Percentiles rank a stretch among this genome's conserved stretches.
These are phyloP conservation scores for Ormyrus pomaceus DNA, from an alignment of 2,888 invertebrate genomes.

Conservation along the genomic window DNA sequence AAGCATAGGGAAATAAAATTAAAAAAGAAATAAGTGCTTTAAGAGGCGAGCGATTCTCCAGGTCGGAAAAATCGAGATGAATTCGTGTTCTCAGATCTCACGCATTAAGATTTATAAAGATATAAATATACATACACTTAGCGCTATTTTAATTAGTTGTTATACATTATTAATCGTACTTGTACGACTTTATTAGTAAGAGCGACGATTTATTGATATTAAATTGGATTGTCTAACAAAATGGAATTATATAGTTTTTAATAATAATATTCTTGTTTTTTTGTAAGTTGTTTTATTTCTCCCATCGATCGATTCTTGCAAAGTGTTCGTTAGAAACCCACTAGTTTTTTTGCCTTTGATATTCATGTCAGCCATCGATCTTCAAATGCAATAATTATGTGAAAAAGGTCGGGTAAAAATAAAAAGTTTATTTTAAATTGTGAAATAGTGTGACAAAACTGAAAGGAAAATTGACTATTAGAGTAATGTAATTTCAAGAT, in stretches of 20 bases:
- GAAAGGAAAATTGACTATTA: slow-evolving; percentile 28
- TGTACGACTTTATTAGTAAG: slow-evolving; percentile 65
- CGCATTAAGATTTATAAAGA: slow-evolving; percentile 63
- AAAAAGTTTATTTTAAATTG: slow-evolving; percentile 23
- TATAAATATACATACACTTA: slow-evolving; percentile 61
- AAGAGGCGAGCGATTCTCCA: slow-evolving; percentile 62
- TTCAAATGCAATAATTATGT: slow-evolving; percentile 53
- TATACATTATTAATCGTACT: slow-evolving; percentile 66
- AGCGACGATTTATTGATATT: slow-evolving; percentile 62
- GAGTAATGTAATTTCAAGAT: slow-evolving; percentile 31
- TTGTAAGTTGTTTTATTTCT: slow-evolving; percentile 55
- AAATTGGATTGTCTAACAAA: slow-evolving; percentile 66
- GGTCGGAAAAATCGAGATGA: slow-evolving; percentile 66
- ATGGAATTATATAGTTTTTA: slow-evolving; percentile 67
- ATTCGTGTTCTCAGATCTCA: slow-evolving; percentile 73
- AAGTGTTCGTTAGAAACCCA: background rate
- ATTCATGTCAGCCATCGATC: slow-evolving; percentile 37
- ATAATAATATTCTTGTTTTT: slow-evolving; percentile 64
- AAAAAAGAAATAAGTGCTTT: slow-evolving; percentile 58
- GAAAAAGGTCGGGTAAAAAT: slow-evolving; percentile 28
- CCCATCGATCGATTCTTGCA: slow-evolving; percentile 34
- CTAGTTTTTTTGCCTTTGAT: slow-evolving; percentile 15
- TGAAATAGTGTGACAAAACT: slow-evolving; percentile 17
- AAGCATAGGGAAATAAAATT: slow-evolving; percentile 39
- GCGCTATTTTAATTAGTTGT: slow-evolving; percentile 63